These are phyloP conservation scores for Remorina albescens DNA, from an alignment of 2,797 vertebrate genomes.

Conservation along the genomic window DNA sequence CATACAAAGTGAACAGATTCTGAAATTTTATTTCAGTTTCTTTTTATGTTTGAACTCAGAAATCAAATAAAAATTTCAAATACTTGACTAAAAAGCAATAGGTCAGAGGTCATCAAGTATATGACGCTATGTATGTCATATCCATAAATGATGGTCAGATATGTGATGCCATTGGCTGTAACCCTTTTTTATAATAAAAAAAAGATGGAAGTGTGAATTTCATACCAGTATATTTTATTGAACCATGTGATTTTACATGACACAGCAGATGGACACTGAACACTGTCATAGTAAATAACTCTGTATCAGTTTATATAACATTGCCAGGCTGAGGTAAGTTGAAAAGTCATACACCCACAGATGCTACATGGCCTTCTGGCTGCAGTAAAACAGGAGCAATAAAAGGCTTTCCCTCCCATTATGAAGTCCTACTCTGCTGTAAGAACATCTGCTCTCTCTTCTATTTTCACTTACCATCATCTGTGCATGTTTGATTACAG, in stretches of 20 bases:
- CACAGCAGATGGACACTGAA: neutral
- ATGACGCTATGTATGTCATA: too few species aligned
- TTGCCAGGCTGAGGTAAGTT: slow-evolving; percentile 1
- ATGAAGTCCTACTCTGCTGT: neutral
- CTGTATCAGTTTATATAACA: neutral
- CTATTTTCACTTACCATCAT: slow-evolving; percentile 15
- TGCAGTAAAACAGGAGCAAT: neutral
- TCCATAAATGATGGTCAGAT: too few species aligned
- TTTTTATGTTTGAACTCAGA: too few species aligned
- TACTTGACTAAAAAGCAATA: too few species aligned
- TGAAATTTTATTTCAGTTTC: too few species aligned
- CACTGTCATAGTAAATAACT: neutral
- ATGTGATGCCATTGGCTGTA: too few species aligned
- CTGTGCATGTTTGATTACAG: slow-evolving; percentile 42
- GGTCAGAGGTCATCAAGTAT: too few species aligned
- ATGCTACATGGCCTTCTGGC: too few species aligned
- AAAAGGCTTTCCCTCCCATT: neutral
- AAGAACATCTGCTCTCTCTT: slow-evolving; percentile 29
- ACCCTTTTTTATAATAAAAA: neutral
- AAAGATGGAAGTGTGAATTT: neutral
- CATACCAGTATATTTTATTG: neutral
- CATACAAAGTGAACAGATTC: too few species aligned
- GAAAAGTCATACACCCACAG: too few species aligned
- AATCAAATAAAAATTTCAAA: too few species aligned
- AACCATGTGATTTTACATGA: neutral